phyloP scores from a whole-genome alignment of 1,140 invertebrate species.

The Aradophagus sp. region DNA sequence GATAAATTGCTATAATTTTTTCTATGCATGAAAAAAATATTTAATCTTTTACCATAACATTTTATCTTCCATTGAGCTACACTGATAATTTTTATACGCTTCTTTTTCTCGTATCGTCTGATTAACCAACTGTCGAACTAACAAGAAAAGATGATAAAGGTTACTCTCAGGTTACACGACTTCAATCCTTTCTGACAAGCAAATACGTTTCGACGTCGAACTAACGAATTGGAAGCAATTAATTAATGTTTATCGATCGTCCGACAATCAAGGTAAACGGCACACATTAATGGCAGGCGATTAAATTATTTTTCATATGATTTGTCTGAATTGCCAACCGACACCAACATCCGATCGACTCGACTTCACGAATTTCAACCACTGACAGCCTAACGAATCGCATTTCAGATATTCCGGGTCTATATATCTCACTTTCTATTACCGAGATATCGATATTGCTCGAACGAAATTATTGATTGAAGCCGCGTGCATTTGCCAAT shows the following conservation, averaged over 20 bases:
- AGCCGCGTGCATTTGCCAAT: slow-evolving; percentile 19
- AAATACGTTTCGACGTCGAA: slow-evolving; percentile 9
- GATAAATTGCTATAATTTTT: no score
- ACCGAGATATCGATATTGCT: slow-evolving; percentile 36
- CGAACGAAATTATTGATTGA: slow-evolving; percentile 12
- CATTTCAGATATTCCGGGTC: slow-evolving; percentile 6
- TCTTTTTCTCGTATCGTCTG: no score
- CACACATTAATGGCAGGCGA: slow-evolving; percentile 6
- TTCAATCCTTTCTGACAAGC: slow-evolving; percentile 1
- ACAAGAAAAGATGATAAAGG: no score
- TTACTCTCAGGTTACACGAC: no score
- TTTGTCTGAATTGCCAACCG: neutral
- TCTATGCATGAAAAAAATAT: no score
- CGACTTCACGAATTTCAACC: slow-evolving; percentile 12
- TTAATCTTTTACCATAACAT: no score
- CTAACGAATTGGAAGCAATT: slow-evolving; percentile 23
- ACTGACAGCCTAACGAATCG: slow-evolving; percentile 34
- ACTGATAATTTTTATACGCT: no score
- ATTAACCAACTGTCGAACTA: no score
- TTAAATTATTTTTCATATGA: slow-evolving; percentile 1
- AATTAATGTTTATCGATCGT: slow-evolving; percentile 15
- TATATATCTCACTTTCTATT: slow-evolving; percentile 36
- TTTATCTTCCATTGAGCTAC: no score
- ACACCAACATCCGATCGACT: slow-evolving; percentile 1
- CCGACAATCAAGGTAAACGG: slow-evolving; percentile 8